Conservation (phyloP, 1,140 invertebrate genomes). For the Drosophila teissieri region DNA sequence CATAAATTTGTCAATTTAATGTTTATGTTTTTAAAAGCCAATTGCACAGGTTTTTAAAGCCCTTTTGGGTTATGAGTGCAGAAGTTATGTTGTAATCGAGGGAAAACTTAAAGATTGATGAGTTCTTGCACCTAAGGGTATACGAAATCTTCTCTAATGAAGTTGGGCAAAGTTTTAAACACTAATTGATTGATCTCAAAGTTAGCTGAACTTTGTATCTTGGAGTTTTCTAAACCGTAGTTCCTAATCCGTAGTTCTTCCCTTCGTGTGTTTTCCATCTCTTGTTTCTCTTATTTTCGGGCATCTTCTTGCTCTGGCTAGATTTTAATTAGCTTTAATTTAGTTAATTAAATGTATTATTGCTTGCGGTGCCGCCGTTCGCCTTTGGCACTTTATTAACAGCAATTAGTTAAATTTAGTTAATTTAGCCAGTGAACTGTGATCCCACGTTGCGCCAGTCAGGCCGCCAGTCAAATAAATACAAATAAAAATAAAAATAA, state of each 20-base stretch:
- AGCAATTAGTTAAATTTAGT: conserved; percentile 70
- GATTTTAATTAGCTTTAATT: conserved; percentile 69
- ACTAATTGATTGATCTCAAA: conserved; percentile 33
- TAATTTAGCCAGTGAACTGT: conserved; percentile 57
- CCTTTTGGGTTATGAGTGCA: conserved; percentile 10
- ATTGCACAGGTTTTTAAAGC: conserved; percentile 54
- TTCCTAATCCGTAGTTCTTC: neutral
- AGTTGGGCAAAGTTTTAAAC: conserved; percentile 4
- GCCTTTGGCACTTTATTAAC: conserved; percentile 58
- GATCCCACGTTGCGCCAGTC: conserved; percentile 38
- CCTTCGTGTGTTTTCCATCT: neutral
- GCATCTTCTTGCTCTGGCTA: conserved; percentile 15
- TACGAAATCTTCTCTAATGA: conserved; percentile 22
- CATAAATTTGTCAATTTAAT: conserved; percentile 76
- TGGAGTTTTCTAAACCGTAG: neutral
- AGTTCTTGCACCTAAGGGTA: neutral
- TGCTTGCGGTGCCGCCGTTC: conserved; percentile 30
- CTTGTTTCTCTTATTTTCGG: neutral
- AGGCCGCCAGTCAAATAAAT: conserved; percentile 16
- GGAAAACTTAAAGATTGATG: conserved; percentile 27
- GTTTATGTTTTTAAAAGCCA: conserved; percentile 69
- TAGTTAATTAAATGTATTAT: conserved; percentile 51
- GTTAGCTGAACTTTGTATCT: neutral
- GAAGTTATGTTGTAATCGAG: conserved; percentile 6
- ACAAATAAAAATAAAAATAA: conserved; percentile 14